Percentiles rank a stretch among this genome's conserved stretches.
Conservation (phyloP, 92 coral and sea anemone species). For the Bergia puertoricense region DNA sequence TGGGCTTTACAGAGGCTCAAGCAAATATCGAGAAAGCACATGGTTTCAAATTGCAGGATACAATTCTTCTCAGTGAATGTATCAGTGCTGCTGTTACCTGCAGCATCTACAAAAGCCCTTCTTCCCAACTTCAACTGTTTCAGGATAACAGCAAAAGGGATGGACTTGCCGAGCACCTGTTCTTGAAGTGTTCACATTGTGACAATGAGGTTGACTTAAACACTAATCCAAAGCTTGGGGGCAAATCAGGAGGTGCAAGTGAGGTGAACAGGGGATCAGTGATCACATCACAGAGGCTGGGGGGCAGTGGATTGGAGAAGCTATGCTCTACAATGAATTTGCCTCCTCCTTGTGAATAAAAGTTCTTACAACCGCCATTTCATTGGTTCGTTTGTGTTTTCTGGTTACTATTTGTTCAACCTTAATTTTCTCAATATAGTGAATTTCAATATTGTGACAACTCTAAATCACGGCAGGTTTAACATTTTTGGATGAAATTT, state of each 20-base stretch:
- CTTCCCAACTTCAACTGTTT: no score
- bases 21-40: background rate
- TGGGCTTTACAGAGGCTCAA: conserved; percentile 1
- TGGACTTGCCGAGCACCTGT: no score
- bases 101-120: no score
- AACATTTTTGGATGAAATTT: conserved; percentile 2
- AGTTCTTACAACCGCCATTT: conserved; percentile 60
- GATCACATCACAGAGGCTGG: background rate
- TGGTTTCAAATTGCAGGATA: conserved; percentile 11
- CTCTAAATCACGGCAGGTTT: conserved; percentile 26
- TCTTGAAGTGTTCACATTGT: no score
- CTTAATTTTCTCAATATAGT: conserved; percentile 28
- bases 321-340: conserved; percentile 70
- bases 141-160: no score
- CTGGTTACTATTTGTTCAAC: background rate
- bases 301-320: background rate
- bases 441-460: conserved; percentile 28
- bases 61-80: background rate
- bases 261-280: conserved; percentile 19
- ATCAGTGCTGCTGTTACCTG: conserved; percentile 2
- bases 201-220: background rate
- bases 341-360: conserved; percentile 61
- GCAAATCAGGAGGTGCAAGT: background rate
- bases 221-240: conserved; percentile 47
- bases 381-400: conserved; percentile 30